Percentiles rank a stretch among this genome's conserved stretches.
Conservation (phyloP, 2,797 vertebrate species). For the Dryobates pubescens region DNA sequence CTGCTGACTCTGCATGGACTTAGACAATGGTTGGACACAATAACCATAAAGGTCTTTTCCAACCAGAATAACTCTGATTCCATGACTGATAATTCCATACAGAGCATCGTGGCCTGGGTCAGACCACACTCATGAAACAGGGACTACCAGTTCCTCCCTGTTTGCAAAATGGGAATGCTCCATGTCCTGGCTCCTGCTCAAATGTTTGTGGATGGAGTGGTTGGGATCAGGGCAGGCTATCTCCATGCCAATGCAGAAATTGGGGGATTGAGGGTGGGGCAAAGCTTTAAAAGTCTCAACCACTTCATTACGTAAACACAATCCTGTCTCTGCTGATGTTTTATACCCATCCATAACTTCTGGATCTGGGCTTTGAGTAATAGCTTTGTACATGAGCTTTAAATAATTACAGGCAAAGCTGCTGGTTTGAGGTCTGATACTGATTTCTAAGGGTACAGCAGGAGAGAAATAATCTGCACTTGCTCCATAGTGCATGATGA, state of each 20-base stretch:
- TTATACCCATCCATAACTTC: neutral
- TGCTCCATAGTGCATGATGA: rapidly evolving
- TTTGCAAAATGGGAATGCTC: neutral
- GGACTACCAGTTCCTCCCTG: neutral
- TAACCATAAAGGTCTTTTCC: no score
- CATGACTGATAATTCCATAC: neutral
- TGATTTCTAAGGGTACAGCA: neutral
- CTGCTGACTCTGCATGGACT: rapidly evolving
- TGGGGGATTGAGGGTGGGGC: neutral
- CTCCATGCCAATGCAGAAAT: neutral
- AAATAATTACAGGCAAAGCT: neutral
- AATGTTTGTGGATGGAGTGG: neutral
- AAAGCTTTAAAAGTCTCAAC: neutral
- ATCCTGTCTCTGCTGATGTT: neutral
- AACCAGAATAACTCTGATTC: no score
- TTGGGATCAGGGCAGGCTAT: neutral
- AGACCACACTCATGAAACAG: rapidly evolving
- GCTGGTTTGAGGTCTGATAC: neutral
- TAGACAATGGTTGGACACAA: no score
- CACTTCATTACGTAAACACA: neutral
- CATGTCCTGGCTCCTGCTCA: neutral
- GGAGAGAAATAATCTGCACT: neutral
- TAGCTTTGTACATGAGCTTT: neutral
- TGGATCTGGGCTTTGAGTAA: neutral
- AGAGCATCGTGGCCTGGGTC: rapidly evolving